Evolutionary conservation across 2,113 vertebrate species (phyloP).

Genomic region (Thalassoma bifasciatum): DNA sequence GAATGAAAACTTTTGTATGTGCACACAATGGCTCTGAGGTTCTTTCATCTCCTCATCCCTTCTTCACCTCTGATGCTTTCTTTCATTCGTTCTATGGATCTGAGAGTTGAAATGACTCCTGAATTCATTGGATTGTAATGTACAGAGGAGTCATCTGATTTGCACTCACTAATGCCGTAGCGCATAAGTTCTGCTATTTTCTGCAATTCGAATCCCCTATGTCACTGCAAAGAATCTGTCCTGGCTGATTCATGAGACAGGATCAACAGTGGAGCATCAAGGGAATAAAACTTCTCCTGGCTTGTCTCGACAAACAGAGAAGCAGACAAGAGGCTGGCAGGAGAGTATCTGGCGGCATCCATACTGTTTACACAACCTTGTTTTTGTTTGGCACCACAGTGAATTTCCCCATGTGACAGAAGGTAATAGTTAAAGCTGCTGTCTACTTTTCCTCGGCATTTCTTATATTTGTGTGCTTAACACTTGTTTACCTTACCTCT

Average conservation of each 20-base stretch:
- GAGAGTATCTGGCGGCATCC: constrained; percentile 56
- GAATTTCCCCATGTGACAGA: constrained; percentile 64
- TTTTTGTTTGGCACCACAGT: constrained; percentile 56
- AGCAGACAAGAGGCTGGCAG: constrained; percentile 52
- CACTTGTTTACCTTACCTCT: constrained; percentile 6
- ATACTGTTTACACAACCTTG: constrained; percentile 60
- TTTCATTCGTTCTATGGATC: constrained; percentile 19
- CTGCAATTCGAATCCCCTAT: constrained; percentile 22
- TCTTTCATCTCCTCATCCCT: constrained; percentile 24
- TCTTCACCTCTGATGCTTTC: not conserved
- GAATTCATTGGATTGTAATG: constrained; percentile 15
- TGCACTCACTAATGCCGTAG: constrained; percentile 15
- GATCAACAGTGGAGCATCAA: constrained; percentile 47
- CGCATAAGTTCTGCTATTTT: too few relatives aligned
- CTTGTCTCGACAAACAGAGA: constrained; percentile 58
- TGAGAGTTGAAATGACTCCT: constrained; percentile 9
- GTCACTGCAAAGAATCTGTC: constrained; percentile 32
- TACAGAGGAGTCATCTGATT: constrained; percentile 8
- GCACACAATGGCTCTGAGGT: constrained; percentile 15
- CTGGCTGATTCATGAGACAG: constrained; percentile 42
- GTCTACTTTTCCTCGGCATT: constrained; percentile 22
- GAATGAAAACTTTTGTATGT: constrained; percentile 26
- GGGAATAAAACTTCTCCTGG: constrained; percentile 70
- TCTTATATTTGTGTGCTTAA: constrained; percentile 39
- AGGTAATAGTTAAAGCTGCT: constrained; percentile 50